Percentiles rank a stretch among this genome's conserved stretches.
Conservation (phyloP, 2,888 invertebrate species). For the Lasioglossum oenotherae region DNA sequence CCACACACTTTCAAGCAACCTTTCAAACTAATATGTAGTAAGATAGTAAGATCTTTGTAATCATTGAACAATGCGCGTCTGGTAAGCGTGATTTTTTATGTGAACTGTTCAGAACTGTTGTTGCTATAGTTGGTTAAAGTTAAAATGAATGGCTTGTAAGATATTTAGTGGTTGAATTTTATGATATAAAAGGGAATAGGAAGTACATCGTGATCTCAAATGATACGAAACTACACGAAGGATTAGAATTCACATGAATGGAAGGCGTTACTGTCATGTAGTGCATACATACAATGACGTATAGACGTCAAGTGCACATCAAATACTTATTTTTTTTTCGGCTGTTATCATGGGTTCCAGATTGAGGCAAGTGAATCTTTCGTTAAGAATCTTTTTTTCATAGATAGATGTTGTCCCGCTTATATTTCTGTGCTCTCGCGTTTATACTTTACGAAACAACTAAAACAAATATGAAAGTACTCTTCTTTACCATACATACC, state of each 20-base stretch:
- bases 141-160: constrained; percentile 35
- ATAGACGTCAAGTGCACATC: constrained; percentile 66
- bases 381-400: background rate
- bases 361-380: constrained; percentile 83
- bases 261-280: constrained; percentile 66
- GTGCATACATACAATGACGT: constrained; percentile 71
- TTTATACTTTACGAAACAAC: constrained; percentile 4
- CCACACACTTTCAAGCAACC: background rate
- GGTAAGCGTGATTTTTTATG: constrained; percentile 46
- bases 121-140: constrained; percentile 33
- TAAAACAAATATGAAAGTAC: constrained; percentile 26
- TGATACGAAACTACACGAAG: constrained; percentile 25
- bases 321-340: constrained; percentile 84
- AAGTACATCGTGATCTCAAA: constrained; percentile 11
- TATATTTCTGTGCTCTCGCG: background rate
- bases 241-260: constrained; percentile 58
- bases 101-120: constrained; percentile 25
- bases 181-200: background rate
- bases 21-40: background rate
- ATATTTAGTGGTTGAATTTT: constrained; percentile 19
- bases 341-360: constrained; percentile 85
- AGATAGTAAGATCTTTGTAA: background rate
- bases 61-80: background rate
- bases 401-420: background rate
- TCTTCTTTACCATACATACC: background rate